Conservation (phyloP, 2,113 vertebrate genomes). For the Oplegnathus fasciatus region DNA sequence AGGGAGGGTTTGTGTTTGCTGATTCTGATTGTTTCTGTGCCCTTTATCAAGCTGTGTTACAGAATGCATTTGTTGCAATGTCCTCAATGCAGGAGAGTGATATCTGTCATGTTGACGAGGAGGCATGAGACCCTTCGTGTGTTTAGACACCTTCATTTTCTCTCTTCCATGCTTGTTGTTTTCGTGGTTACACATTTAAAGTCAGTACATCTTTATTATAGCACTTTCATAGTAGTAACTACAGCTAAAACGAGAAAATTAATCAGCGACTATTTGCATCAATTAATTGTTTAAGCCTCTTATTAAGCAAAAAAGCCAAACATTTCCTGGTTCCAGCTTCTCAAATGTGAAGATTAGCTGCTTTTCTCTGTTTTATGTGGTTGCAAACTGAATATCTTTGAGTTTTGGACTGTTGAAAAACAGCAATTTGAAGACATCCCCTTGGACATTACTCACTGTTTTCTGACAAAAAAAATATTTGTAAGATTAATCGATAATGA, state of each 20-base stretch:
- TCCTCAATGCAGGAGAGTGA: constrained; percentile 21
- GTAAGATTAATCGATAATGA: too few species aligned
- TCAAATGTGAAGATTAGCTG: not conserved
- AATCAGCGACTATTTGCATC: not conserved
- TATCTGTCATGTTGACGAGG: constrained; percentile 33
- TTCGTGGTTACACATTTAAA: not conserved
- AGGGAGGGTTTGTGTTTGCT: constrained; percentile 3
- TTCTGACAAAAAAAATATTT: too few species aligned
- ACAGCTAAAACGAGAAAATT: not conserved
- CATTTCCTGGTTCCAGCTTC: not conserved
- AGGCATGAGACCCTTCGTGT: constrained; percentile 7
- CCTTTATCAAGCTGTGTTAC: not conserved
- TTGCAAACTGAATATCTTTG: too few species aligned
- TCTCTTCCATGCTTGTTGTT: not conserved
- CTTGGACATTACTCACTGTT: too few species aligned
- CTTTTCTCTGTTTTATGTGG: not conserved
- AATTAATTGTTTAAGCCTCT: not conserved
- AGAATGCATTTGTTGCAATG: constrained; percentile 8
- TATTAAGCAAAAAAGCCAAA: not conserved
- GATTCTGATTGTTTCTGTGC: constrained; percentile 13
- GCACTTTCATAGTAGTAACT: not conserved
- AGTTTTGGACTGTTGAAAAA: not conserved
- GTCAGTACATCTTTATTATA: not conserved
- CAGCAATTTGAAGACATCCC: not conserved
- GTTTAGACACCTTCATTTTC: constrained; percentile 26